phyloP scores from a whole-genome alignment of 2,888 invertebrate genomes.

The Pardosa pseudoannulata region DNA sequence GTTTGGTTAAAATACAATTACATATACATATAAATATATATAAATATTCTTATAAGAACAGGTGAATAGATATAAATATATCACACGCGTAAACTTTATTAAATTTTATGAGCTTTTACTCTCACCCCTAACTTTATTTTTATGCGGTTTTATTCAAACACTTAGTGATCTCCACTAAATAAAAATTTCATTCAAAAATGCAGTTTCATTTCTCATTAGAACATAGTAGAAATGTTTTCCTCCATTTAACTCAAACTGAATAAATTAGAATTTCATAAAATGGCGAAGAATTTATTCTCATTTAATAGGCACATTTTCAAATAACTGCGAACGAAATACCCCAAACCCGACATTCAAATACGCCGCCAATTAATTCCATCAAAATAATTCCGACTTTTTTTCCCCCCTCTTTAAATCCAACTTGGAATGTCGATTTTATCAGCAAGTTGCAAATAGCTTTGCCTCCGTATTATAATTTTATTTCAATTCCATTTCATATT shows the following conservation, averaged over 20 bases:
- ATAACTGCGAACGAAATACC: neutral
- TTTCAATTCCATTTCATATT: slow-evolving; percentile 13
- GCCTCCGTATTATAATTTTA: neutral
- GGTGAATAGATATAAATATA: too few species aligned
- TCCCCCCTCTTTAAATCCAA: neutral
- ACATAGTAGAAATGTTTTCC: neutral
- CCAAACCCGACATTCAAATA: neutral
- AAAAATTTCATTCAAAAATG: too few species aligned
- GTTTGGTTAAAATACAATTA: too few species aligned
- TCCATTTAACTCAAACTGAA: neutral
- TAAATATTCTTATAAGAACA: too few species aligned
- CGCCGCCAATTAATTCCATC: neutral
- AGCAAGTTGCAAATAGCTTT: neutral
- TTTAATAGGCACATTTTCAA: neutral
- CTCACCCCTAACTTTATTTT: too few species aligned
- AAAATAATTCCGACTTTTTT: neutral
- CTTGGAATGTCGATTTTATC: slow-evolving; percentile 4
- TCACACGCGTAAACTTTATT: too few species aligned
- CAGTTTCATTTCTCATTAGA: neutral
- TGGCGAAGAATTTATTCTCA: neutral
- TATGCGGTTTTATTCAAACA: too few species aligned
- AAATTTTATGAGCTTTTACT: too few species aligned
- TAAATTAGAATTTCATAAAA: neutral
- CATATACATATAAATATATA: too few species aligned
- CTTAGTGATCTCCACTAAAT: too few species aligned